Evolutionary conservation across 2,113 vertebrate genomes (phyloP).

Genomic region (Cavia aperea): DNA sequence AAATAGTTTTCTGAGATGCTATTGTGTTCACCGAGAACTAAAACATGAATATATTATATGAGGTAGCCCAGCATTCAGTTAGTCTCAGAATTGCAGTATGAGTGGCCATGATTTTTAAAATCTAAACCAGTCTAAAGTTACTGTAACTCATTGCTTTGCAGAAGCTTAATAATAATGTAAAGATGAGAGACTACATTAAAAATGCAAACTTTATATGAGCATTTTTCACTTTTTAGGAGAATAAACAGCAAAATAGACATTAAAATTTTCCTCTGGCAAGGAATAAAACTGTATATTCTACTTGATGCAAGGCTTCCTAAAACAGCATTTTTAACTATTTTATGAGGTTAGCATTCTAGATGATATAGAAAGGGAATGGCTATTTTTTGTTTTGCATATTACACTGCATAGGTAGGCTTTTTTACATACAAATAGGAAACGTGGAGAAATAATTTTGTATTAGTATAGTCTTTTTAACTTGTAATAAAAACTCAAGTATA

Average conservation of each 20-base stretch:
- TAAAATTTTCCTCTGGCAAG: slow-evolving; percentile 42
- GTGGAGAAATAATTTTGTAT: neutral
- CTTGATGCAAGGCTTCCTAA: slow-evolving; percentile 33
- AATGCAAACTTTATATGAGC: slow-evolving; percentile 38
- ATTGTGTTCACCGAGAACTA: slow-evolving; percentile 36
- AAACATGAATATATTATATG: slow-evolving; percentile 42
- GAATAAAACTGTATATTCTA: slow-evolving; percentile 41
- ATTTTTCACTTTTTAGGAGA: slow-evolving; percentile 43
- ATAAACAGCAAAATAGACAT: slow-evolving; percentile 36
- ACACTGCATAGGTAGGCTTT: neutral
- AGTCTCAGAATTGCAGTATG: slow-evolving; percentile 49
- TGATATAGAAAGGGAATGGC: neutral
- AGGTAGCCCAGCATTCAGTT: slow-evolving; percentile 43
- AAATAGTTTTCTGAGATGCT: slow-evolving; percentile 45
- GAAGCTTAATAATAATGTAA: slow-evolving; percentile 46
- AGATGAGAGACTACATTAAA: slow-evolving; percentile 46
- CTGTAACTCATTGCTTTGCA: slow-evolving; percentile 34
- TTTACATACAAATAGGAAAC: slow-evolving; percentile 24
- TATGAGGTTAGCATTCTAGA: slow-evolving; percentile 26
- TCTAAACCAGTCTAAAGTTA: slow-evolving; percentile 58
- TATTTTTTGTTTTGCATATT: neutral
- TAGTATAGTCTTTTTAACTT: neutral
- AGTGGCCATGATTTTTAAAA: slow-evolving; percentile 60
- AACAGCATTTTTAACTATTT: slow-evolving; percentile 42
- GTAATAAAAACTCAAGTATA: neutral